phyloP scores from a whole-genome alignment of 92 coral and sea anemone genomes.

The Hydrozoanthus gracilis region DNA sequence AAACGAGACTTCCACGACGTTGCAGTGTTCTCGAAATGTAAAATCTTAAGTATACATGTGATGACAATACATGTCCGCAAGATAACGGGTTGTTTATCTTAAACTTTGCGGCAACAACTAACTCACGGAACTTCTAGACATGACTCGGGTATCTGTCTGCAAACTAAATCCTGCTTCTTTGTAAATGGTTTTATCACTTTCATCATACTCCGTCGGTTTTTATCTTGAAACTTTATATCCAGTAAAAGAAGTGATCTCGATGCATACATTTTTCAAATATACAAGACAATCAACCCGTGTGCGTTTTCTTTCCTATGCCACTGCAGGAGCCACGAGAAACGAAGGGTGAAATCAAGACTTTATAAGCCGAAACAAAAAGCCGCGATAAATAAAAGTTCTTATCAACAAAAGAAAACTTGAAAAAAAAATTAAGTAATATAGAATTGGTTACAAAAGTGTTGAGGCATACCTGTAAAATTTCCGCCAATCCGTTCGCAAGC shows the following conservation, averaged over 20 bases:
- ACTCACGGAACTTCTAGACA: conserved; percentile 39
- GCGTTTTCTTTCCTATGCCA: background rate
- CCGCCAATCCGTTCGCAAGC: conserved; percentile 70
- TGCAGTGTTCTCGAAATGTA: conserved; percentile 20
- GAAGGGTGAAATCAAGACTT: background rate
- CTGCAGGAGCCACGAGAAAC: background rate
- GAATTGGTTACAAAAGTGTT: background rate
- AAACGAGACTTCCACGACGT: background rate
- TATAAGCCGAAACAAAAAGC: background rate
- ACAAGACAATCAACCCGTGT: too few species aligned
- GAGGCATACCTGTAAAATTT: conserved; percentile 76
- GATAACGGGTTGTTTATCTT: conserved; percentile 44
- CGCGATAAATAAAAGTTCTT: background rate
- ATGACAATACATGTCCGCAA: conserved; percentile 44
- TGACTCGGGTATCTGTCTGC: conserved; percentile 39
- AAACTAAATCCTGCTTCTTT: conserved; percentile 11
- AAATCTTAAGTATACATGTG: conserved; percentile 35
- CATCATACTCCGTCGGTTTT: background rate
- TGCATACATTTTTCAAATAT: background rate
- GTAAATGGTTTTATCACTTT: conserved; percentile 8
- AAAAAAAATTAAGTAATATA: background rate
- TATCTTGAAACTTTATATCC: background rate
- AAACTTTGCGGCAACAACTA: conserved; percentile 16
- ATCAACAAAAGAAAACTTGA: background rate
- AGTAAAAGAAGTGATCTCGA: background rate